Percentiles rank a stretch among this genome's conserved stretches.
Evolutionary conservation across 2,113 vertebrate genomes (phyloP).

Genomic region (Elachura formosa): DNA sequence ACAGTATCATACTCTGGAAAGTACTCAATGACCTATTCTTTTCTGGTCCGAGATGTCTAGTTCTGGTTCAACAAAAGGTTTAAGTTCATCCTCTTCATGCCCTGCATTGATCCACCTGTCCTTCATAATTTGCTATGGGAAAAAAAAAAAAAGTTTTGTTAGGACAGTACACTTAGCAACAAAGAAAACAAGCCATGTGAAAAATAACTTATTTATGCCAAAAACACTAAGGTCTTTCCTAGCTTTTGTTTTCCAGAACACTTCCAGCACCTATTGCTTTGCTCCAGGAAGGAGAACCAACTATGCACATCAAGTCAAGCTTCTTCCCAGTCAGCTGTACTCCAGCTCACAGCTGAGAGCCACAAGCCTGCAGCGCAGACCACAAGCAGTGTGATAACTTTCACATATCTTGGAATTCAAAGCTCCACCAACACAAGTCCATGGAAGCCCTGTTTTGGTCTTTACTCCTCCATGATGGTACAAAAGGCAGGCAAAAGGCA

Average conservation of each 20-base stretch:
- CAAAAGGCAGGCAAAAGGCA: neutral
- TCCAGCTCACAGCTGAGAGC: neutral
- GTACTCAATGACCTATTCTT: constrained; percentile 85
- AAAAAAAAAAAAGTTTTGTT: neutral
- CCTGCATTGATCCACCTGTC: constrained; percentile 98
- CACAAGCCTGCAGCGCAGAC: neutral
- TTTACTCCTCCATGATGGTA: neutral
- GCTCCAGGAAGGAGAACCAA: neutral
- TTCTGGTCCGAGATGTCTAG: constrained; percentile 96
- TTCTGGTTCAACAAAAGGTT: constrained; percentile 93
- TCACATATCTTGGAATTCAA: neutral
- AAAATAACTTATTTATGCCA: neutral
- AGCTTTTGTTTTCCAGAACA: neutral
- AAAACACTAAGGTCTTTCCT: neutral
- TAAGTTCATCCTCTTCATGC: constrained; percentile 94
- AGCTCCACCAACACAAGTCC: neutral
- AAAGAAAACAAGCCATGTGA: neutral
- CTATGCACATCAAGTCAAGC: neutral
- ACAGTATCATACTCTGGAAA: neutral
- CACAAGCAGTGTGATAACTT: neutral
- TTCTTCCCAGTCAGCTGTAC: neutral
- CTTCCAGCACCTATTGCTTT: neutral
- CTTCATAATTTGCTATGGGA: constrained; percentile 96
- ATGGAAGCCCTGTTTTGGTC: neutral
- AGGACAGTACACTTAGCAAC: neutral